Evolutionary conservation across 2,797 vertebrate species (phyloP).

Genomic region (Natrix natrix): DNA sequence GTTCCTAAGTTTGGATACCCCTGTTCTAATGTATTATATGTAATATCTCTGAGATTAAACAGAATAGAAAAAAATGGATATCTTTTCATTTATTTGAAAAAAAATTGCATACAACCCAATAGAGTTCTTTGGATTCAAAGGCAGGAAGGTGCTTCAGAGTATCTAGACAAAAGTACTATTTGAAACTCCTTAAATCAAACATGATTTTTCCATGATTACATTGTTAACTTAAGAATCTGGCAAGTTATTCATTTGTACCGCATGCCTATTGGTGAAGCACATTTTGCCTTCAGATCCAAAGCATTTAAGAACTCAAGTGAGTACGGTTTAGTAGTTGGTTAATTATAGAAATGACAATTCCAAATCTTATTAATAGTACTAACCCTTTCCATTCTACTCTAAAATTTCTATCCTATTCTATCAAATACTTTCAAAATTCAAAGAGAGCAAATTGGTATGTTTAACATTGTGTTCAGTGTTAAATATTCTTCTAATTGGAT

Average conservation of each 20-base stretch:
- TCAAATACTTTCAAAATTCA: not conserved
- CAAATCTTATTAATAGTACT: not conserved
- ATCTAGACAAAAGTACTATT: not conserved
- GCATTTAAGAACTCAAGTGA: not conserved
- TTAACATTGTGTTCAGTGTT: not conserved
- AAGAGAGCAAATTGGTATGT: not conserved
- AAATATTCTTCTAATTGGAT: not conserved
- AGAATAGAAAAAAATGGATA: not conserved
- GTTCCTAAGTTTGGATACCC: too few species aligned
- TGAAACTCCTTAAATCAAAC: not conserved
- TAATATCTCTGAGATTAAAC: not conserved
- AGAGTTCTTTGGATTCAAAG: not conserved
- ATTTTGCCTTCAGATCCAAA: not conserved
- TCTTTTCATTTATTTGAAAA: not conserved
- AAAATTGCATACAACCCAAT: too few species aligned
- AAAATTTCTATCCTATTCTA: not conserved
- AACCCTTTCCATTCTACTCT: not conserved
- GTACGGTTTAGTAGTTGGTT: not conserved
- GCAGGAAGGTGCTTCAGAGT: not conserved
- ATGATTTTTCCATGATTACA: not conserved
- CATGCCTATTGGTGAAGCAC: too few species aligned
- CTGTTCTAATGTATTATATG: not conserved
- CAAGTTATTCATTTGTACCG: not conserved
- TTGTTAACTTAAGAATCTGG: not conserved
- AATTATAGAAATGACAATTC: not conserved